Base-by-base conservation (phyloP, 2,888 invertebrate genomes). In the Cosmia trapezina region DNA sequence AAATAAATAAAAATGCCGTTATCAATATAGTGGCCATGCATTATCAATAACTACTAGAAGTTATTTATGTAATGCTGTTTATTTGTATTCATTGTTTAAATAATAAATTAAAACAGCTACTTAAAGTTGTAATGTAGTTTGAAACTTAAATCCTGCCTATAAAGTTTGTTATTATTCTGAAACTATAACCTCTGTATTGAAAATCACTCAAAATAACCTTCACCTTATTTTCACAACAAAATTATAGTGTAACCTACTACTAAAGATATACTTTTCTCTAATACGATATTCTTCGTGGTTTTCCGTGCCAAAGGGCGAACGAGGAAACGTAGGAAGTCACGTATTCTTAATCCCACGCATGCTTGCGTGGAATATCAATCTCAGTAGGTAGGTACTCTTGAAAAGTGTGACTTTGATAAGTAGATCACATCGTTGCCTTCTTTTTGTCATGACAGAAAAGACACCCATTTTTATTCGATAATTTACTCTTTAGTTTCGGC, bases 341-440 rank as follows among this genome's bases (percentile, higher is more conserved):
- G 83, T 88, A 71, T 61, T 74, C 77, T 70, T 87, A 87, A 87
- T 86, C 63, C 81, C 80, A 86, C 84, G 85, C 84, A 85, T 84
- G 81, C 82, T 86, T 81, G 86, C 80, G 78, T 79, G 67, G 84
- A 86, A 86, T 84, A 87, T 87, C 81, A 88, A 87, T 88, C 86
- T 83, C 72, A 65, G 65, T 51, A n/a, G 45, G 57, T 19, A 12
- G n/a, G 6, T 63, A 49, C 63, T 75, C 73, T 70, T 71, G 64
- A 75, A 79, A 81, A 84, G 76, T 75, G 79, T 82, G 81, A 75
- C 79, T 78, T 81, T 81, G 83, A 88, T 83, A 86, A 83, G 83
- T 84, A 76, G 81, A 80, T 76, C 62, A 65, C 61, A 65, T 80
- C 70, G 67, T 81, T 81, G 80, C 53, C 49, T 66, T 51, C 17